A percentile compares a stretch with the other conserved stretches of the same genome.
Evolutionary conservation across 2,888 invertebrate genomes (phyloP).

Genomic region (Cephus sareptanus): DNA sequence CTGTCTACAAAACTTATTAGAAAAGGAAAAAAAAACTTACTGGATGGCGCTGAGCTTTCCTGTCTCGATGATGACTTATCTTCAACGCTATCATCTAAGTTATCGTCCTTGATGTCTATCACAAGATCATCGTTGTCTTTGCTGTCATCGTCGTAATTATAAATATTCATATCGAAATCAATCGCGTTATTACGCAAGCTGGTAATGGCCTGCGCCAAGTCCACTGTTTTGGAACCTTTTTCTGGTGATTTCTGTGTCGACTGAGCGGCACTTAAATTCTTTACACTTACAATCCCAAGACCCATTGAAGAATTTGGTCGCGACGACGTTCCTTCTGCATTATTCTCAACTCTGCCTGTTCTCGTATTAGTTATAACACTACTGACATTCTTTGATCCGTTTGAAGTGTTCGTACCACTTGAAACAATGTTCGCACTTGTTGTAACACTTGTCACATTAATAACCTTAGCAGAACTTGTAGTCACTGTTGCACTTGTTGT

Average conservation of each 20-base stretch:
- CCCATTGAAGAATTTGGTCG: too few relatives aligned
- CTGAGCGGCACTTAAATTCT: not conserved
- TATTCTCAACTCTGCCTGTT: too few relatives aligned
- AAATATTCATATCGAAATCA: slow-evolving; percentile 13
- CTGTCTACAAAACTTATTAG: too few relatives aligned
- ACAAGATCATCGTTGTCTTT: slow-evolving; percentile 41
- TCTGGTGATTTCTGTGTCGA: slow-evolving; percentile 4
- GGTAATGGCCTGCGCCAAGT: slow-evolving; percentile 26
- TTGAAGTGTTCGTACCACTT: not conserved
- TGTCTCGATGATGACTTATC: slow-evolving; percentile 11
- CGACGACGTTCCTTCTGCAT: too few relatives aligned
- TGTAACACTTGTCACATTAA: not conserved
- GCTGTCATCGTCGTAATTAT: slow-evolving; percentile 36
- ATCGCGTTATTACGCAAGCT: slow-evolving; percentile 17
- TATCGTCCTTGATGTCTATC: slow-evolving; percentile 47
- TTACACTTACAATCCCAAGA: too few relatives aligned
- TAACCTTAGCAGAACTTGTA: too few relatives aligned
- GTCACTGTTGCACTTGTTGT: not conserved
- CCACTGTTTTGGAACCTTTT: slow-evolving; percentile 22
- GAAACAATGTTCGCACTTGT: not conserved
- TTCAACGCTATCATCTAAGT: slow-evolving; percentile 24
- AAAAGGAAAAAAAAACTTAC: too few relatives aligned
- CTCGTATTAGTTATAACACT: too few relatives aligned
- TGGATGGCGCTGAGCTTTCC: not conserved
- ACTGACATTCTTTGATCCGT: not conserved